Evolutionary conservation across 2,797 vertebrate species (phyloP).

Genomic region (Clamator glandarius): DNA sequence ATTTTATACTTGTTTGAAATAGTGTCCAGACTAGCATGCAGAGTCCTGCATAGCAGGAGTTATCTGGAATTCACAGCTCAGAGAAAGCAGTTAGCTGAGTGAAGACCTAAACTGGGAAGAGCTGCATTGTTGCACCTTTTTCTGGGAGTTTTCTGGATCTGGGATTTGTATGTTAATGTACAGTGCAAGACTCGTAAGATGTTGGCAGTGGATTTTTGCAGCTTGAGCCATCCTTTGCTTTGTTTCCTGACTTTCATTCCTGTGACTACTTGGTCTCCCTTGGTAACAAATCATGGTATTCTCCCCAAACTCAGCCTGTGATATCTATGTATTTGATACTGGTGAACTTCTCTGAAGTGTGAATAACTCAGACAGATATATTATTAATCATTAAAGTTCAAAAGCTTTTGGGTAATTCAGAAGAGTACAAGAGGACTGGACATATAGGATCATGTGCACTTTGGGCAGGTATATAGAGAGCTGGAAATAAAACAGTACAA

Average conservation of each 20-base stretch:
- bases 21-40: not conserved
- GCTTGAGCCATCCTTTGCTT: not conserved
- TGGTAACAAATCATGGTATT: not conserved
- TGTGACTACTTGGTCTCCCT: not conserved
- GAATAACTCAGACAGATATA: not conserved
- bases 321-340: not conserved
- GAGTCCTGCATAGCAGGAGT: not conserved
- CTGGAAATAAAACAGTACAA: constrained; percentile 1
- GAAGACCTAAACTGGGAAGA: not conserved
- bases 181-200: not conserved
- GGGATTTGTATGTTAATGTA: not conserved
- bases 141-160: not conserved
- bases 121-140: not conserved
- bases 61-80: not conserved
- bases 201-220: not conserved
- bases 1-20: not conserved
- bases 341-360: not conserved
- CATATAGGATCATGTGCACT: not conserved
- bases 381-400: constrained; percentile 1
- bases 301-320: not conserved
- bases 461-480: not conserved
- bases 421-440: not conserved
- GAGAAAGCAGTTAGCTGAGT: not conserved
- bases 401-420: not conserved
- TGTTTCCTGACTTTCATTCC: not conserved